Base-by-base conservation (phyloP, 64 coral and sea anemone species). In the Montipora efflorescens region DNA sequence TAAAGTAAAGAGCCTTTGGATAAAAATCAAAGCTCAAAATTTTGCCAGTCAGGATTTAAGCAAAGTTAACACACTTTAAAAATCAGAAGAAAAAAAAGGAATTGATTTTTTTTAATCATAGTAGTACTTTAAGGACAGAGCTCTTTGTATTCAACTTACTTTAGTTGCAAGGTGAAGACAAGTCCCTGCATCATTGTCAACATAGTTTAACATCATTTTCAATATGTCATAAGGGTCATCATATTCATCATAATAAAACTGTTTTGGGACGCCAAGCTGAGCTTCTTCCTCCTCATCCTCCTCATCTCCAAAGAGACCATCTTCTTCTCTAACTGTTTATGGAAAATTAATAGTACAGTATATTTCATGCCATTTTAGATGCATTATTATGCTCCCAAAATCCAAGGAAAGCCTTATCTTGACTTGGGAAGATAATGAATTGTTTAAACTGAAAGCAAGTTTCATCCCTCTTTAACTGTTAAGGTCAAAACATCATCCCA, bases 101-200 rank as follows among this genome's bases (percentile, higher is more conserved):
- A 36, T 36, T 36, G 1, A 36, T 0, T 36, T 36, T 36, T 36
- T 36, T 36, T 36, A 23, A 36, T 36, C 28, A 36, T 36, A 36
- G 36, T 36, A 36, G 36, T 36, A 36, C 36, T 36, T 36, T 36
- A 36, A 57, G 53, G 11, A 64, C 61, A 64, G 61, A 16, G 61
- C 13, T 14, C 9, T 64, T 12, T 64, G 61, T 64, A 64, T 12
- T 64, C 15, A 64, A 64, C 73, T 74, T 85, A 99, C 97, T 88
- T 99, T 99, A 6, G 97, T 99, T 8, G 97, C 97, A 62, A 99
- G 88, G 87, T 99, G 97, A 14, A 99, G 90, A 67, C 94, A 95
- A 68, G 94, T 99, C 11, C 97, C 97, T 59, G 97, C 92, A 87
- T 99, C 97, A 81, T 87, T 94, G 58, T 99, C 97, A 20, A 99